Percentiles rank a stretch among this genome's conserved stretches.
Conservation (phyloP, 2,888 invertebrate species). For the Synergus umbraculus region DNA sequence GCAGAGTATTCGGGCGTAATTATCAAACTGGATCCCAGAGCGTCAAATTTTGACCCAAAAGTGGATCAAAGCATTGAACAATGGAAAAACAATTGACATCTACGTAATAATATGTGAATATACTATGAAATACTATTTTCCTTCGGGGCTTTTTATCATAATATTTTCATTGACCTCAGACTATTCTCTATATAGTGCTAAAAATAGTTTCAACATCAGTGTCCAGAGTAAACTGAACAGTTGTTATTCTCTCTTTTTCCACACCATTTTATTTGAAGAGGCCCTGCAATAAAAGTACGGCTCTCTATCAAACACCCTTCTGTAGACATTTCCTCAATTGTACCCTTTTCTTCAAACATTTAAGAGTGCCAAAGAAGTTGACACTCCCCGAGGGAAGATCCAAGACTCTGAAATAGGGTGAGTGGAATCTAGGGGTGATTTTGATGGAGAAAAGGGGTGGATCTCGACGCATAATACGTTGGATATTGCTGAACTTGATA, state of each 20-base stretch:
- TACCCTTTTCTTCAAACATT: not conserved
- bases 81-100: no score
- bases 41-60: no score
- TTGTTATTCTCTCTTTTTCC: not conserved
- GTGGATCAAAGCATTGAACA: no score
- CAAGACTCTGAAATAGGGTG: not conserved
- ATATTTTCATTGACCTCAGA: no score
- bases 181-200: no score
- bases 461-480: constrained; percentile 54
- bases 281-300: not conserved
- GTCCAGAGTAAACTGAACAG: not conserved
- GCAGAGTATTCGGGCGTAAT: not conserved
- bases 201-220: not conserved
- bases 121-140: no score
- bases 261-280: not conserved
- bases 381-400: not conserved
- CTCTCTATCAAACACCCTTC: not conserved
- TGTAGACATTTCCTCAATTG: not conserved
- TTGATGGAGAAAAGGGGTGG: constrained; percentile 24
- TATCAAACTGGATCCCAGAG: not conserved
- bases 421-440: not conserved
- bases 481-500: constrained; percentile 55
- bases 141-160: no score
- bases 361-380: not conserved
- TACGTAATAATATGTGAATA: no score